Evolutionary conservation across 2,113 vertebrate genomes (phyloP).

Genomic region (Alectura lathami): DNA sequence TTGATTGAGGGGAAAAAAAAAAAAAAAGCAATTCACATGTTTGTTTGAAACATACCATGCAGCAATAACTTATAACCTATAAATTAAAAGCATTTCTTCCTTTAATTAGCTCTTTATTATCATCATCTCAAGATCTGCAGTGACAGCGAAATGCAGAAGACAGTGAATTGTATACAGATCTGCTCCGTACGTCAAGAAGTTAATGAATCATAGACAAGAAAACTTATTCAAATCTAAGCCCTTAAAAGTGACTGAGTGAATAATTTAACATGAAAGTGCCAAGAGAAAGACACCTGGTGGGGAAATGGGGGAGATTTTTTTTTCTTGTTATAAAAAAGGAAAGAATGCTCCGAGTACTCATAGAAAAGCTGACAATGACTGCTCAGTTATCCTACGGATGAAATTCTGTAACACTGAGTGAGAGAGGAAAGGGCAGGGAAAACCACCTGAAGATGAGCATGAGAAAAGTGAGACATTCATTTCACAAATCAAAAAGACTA

Average conservation of each 20-base stretch:
- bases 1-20: neutral
- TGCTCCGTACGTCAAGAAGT: neutral
- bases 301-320: no score
- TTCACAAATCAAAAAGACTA: neutral
- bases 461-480: neutral
- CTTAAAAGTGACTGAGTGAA: neutral
- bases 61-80: neutral
- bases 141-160: neutral
- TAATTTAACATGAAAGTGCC: neutral
- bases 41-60: neutral
- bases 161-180: neutral
- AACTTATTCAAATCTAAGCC: neutral
- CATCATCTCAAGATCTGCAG: neutral
- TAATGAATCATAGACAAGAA: neutral
- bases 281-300: neutral
- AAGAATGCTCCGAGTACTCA: neutral
- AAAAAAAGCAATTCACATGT: neutral
- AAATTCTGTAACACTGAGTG: neutral
- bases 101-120: neutral
- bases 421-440: neutral
- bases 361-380: neutral
- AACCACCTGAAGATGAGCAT: neutral
- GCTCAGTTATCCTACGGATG: neutral
- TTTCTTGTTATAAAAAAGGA: neutral
- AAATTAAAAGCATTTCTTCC: neutral